These are phyloP conservation scores for Progne subis DNA, from an alignment of 2,113 vertebrate species.

Conservation along the genomic window DNA sequence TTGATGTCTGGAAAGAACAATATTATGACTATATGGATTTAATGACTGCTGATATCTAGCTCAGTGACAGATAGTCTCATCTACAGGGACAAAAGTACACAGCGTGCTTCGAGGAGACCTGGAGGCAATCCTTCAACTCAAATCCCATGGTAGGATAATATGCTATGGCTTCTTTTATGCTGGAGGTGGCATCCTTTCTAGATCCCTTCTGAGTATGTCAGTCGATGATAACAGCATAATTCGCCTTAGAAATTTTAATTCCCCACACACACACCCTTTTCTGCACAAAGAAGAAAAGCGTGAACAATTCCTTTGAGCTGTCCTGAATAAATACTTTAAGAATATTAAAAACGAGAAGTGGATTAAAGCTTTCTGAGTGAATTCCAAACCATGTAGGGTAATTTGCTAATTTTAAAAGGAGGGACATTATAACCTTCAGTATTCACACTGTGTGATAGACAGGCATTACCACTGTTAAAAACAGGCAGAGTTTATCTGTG, in stretches of 20 bases:
- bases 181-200: conserved; percentile 49
- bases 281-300: conserved; percentile 46
- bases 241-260: conserved; percentile 66
- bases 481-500: neutral
- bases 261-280: conserved; percentile 22
- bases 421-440: neutral
- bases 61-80: conserved; percentile 38
- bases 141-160: conserved; percentile 61
- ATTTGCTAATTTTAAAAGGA: conserved; percentile 50
- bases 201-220: conserved; percentile 61
- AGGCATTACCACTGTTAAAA: neutral
- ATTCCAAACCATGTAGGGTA: neutral
- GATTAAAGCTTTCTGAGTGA: conserved; percentile 47
- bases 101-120: conserved; percentile 29
- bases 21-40: conserved; percentile 27
- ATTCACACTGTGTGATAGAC: neutral
- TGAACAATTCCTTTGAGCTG: conserved; percentile 46
- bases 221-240: conserved; percentile 67
- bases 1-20: conserved; percentile 29
- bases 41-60: conserved; percentile 18
- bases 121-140: conserved; percentile 30
- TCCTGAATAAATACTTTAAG: conserved; percentile 59
- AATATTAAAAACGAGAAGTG: conserved; percentile 49
- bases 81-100: conserved; percentile 38
- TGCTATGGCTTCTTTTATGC: conserved; percentile 35